phyloP scores from a whole-genome alignment of 2,113 vertebrate genomes.

The Eurystomus gularis region DNA sequence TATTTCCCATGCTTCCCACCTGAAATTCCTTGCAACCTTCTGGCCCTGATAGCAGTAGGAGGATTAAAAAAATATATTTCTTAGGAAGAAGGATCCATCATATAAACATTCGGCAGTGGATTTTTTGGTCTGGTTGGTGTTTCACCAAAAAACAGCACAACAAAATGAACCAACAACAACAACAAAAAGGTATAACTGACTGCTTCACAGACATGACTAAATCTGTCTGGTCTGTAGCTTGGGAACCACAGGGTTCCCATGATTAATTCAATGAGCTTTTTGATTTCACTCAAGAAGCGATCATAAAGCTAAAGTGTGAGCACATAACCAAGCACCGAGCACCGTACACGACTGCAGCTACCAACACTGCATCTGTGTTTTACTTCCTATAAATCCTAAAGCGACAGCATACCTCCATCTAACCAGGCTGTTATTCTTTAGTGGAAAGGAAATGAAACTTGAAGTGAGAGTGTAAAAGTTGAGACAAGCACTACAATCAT shows the following conservation, averaged over 20 bases:
- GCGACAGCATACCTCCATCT: not conserved
- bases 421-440: conserved; percentile 10
- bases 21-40: not conserved
- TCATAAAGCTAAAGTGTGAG: not conserved
- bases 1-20: not conserved
- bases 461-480: not conserved
- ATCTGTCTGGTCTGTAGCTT: not conserved
- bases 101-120: not conserved
- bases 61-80: not conserved
- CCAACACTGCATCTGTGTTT: not conserved
- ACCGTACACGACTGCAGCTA: not conserved
- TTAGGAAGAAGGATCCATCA: not conserved
- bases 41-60: not conserved
- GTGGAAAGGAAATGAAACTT: not conserved
- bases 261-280: not conserved
- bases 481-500: not conserved
- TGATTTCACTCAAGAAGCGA: not conserved
- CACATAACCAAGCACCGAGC: not conserved
- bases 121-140: not conserved
- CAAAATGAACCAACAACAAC: not conserved
- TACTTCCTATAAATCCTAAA: not conserved
- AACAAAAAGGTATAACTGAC: not conserved
- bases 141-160: not conserved
- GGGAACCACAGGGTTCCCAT: not conserved
- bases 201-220: not conserved